phyloP scores from a whole-genome alignment of 2,888 invertebrate species.

The Crematogaster levior region DNA sequence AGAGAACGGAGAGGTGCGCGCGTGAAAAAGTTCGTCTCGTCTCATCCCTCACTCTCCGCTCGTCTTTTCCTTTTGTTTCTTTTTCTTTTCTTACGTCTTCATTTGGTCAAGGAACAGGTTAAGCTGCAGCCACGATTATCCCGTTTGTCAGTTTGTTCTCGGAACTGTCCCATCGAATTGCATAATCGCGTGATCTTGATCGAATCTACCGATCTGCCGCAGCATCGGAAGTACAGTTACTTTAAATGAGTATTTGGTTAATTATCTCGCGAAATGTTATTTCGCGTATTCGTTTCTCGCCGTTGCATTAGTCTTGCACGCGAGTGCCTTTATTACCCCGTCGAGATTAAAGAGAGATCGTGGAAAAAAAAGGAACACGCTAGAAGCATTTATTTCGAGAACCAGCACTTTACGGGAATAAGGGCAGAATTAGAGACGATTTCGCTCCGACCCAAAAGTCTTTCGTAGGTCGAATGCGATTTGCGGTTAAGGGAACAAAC shows the following conservation, averaged over 20 bases:
- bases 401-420: constrained; percentile 63
- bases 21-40: constrained; percentile 68
- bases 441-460: constrained; percentile 58
- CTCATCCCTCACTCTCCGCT: constrained; percentile 66
- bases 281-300: not conserved
- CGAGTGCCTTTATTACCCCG: constrained; percentile 38
- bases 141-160: constrained; percentile 46
- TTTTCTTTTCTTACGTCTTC: constrained; percentile 24
- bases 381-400: constrained; percentile 68
- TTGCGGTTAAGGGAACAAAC: constrained; percentile 7
- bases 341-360: constrained; percentile 61
- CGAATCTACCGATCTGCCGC: not conserved
- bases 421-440: constrained; percentile 65
- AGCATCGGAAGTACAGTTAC: not conserved
- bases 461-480: constrained; percentile 35
- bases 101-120: constrained; percentile 54
- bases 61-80: constrained; percentile 10
- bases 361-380: constrained; percentile 54
- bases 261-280: constrained; percentile 9
- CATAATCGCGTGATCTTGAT: constrained; percentile 44
- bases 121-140: constrained; percentile 56
- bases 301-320: constrained; percentile 39
- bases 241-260: not conserved
- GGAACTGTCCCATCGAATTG: constrained; percentile 22
- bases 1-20: constrained; percentile 35